phyloP scores from a whole-genome alignment of 2,113 vertebrate species.

The Eretmochelys imbricata region DNA sequence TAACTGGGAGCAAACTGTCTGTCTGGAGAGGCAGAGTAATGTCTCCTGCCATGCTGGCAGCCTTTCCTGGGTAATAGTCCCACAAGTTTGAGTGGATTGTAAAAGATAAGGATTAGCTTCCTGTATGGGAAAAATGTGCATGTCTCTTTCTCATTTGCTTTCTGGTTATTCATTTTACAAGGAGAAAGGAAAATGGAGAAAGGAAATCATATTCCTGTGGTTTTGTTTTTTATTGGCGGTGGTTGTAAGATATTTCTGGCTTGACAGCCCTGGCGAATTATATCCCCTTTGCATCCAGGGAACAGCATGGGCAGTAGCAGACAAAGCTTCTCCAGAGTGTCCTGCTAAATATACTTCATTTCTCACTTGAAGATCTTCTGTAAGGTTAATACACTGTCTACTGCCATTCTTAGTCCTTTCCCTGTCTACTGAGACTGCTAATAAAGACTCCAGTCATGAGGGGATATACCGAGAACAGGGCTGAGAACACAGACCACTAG shows the following conservation, averaged over 20 bases:
- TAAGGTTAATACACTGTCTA: neutral
- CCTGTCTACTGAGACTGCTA: neutral
- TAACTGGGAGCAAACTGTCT: conserved; percentile 12
- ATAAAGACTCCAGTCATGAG: neutral
- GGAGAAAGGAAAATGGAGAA: neutral
- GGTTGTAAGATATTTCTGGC: neutral
- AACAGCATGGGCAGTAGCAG: neutral
- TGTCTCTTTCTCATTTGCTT: conserved; percentile 26
- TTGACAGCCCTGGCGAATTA: neutral
- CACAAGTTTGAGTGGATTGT: neutral
- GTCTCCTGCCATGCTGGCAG: conserved; percentile 20
- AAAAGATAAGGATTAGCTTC: conserved; percentile 5
- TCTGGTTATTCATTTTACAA: neutral
- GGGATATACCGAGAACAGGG: neutral
- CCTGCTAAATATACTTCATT: neutral
- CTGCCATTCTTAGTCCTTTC: neutral
- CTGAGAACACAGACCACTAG: neutral
- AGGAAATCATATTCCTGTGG: neutral
- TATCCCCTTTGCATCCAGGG: neutral
- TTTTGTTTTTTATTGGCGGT: neutral
- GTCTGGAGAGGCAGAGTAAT: neutral
- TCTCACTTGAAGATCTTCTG: fast-evolving
- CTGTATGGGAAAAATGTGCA: neutral
- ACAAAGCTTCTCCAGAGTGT: neutral
- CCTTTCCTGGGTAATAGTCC: neutral